Base-by-base conservation (phyloP, 1,140 invertebrate species). In the Danaus plexippus region DNA sequence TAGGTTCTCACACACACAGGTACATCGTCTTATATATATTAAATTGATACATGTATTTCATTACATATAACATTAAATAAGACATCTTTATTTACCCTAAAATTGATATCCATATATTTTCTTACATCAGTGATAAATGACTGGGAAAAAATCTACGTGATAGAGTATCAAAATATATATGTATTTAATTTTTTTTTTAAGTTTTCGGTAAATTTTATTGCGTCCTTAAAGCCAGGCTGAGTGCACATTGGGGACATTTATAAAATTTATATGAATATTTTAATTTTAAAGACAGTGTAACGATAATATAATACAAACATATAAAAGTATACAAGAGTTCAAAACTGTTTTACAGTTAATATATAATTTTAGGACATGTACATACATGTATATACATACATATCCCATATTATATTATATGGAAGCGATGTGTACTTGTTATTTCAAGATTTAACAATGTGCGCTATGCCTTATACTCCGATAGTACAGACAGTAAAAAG, bases 101-200 rank as follows among this genome's bases (percentile, higher is more conserved):
- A 32, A 32, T 32, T 32, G 22, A 32, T 32, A 32, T 32, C 22
- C 22, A 32, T 32, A 32, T 32, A 32, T 32, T 32, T 32, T 32
- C 22, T 32, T 32, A 32, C 22, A 32, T 32, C 22, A 32, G 22
- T 32, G 22, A 32, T 32, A 32, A 32, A 32, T 32, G 22, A 5
- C 7, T 32, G 22, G 22, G 45, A 12, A 18, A 53, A 10, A 22
- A 40, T 50, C 48, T 50, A 50, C 48, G 9, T 12, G 53, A 52
- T 51, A 49, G 49, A 44, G 48, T 57, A 57, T 57, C 48, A 57
- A 57, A 57, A 57, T 57, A 52, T 51, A 51, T 22, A 50, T 10
- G 9, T 50, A 45, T 52, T 46, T 52, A 2, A 9, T 49, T 1
- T 42, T 32, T 55, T 41, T 49, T 11, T 45, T 42, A n/a, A n/a